Conservation (phyloP, 1,140 invertebrate genomes). For the Agrypnia vestita region DNA sequence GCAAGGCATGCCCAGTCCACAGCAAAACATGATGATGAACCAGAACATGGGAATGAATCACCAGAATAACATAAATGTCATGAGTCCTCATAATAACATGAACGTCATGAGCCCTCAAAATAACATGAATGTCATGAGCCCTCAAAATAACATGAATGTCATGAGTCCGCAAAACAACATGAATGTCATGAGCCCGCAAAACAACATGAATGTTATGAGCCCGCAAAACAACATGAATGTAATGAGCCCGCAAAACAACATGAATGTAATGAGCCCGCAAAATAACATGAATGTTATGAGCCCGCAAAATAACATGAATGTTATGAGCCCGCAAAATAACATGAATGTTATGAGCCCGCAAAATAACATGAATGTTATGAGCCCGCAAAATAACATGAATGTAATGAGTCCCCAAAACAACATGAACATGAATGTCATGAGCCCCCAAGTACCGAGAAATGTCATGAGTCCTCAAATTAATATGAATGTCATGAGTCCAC, state of each 20-base stretch:
- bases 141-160: constrained; percentile 41
- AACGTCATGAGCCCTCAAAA: constrained; percentile 51
- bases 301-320: constrained; percentile 68
- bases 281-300: constrained; percentile 65
- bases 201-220: constrained; percentile 65
- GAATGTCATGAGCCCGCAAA: constrained; percentile 36
- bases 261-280: constrained; percentile 35
- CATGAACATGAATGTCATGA: constrained; percentile 40
- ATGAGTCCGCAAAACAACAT: constrained; percentile 43
- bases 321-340: constrained; percentile 63
- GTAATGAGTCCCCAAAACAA: constrained; percentile 52
- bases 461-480: constrained; percentile 68
- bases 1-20: constrained; percentile 23
- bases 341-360: constrained; percentile 67
- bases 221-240: constrained; percentile 66
- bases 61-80: constrained; percentile 59
- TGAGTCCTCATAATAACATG: constrained; percentile 60
- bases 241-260: constrained; percentile 40
- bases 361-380: constrained; percentile 63
- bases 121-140: constrained; percentile 33
- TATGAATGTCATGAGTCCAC: constrained; percentile 59
- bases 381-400: constrained; percentile 37
- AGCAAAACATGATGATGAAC: constrained; percentile 54
- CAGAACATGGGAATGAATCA: constrained; percentile 63
- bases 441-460: constrained; percentile 53